These are phyloP conservation scores for Synchiropus splendidus DNA, from an alignment of 2,113 vertebrate genomes.

Conservation along the genomic window DNA sequence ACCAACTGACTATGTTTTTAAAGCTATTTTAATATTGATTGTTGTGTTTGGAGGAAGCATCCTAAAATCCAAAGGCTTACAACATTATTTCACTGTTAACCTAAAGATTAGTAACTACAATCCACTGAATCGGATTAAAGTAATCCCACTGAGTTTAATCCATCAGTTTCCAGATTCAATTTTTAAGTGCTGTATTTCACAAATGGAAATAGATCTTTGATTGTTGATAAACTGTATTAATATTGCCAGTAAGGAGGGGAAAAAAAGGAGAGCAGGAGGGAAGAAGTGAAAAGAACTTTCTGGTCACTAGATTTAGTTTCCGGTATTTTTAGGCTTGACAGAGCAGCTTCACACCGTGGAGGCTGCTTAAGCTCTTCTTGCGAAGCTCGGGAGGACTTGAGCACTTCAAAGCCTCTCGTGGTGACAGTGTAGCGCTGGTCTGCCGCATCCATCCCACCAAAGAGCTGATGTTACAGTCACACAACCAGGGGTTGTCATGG, in stretches of 20 bases:
- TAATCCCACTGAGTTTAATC: constrained; percentile 29
- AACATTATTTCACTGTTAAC: too few relatives aligned
- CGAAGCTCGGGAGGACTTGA: constrained; percentile 40
- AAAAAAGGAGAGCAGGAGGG: too few relatives aligned
- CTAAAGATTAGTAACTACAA: constrained; percentile 15
- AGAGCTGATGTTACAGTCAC: constrained; percentile 63
- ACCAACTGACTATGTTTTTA: too few relatives aligned
- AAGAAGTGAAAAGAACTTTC: too few relatives aligned
- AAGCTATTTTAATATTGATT: too few relatives aligned
- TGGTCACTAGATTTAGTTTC: too few relatives aligned
- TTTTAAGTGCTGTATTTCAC: too few relatives aligned
- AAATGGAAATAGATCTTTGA: too few relatives aligned
- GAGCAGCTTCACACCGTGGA: constrained; percentile 28
- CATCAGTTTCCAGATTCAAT: constrained; percentile 20
- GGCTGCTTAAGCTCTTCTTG: constrained; percentile 45
- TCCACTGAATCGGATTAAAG: constrained; percentile 26
- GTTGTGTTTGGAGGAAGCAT: too few relatives aligned
- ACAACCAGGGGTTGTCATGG: constrained; percentile 65
- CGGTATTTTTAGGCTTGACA: constrained; percentile 40
- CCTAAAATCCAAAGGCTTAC: too few relatives aligned
- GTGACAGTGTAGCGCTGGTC: constrained; percentile 39
- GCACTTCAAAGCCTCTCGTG: constrained; percentile 43
- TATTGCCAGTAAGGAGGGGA: too few relatives aligned
- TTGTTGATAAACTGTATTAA: too few relatives aligned
- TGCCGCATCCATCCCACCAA: constrained; percentile 53